Evolutionary conservation across 2,797 vertebrate species (phyloP).

Genomic region (Intellagama lesueurii): DNA sequence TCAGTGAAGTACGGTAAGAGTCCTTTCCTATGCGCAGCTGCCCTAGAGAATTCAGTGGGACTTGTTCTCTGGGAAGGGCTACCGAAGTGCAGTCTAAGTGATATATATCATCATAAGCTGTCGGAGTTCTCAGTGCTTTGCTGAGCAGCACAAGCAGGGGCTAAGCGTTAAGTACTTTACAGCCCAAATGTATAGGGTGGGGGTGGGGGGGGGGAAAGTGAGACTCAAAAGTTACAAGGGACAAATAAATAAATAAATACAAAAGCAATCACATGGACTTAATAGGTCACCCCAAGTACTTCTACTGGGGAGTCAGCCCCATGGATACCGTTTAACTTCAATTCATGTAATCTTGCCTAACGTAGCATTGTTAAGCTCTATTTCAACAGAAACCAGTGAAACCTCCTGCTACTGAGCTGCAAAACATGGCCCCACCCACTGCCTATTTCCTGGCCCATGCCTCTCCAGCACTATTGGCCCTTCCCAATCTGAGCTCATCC

Average conservation of each 20-base stretch:
- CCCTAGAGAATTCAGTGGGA: background rate
- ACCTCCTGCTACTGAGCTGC: background rate
- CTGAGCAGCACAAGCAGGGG: background rate
- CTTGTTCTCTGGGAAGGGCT: background rate
- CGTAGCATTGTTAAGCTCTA: background rate
- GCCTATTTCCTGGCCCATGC: too few species aligned
- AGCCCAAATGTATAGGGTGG: background rate
- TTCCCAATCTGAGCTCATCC: background rate
- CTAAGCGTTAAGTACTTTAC: background rate
- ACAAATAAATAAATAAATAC: too few species aligned
- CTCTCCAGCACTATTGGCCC: background rate
- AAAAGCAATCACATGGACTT: background rate
- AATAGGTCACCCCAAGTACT: too few species aligned
- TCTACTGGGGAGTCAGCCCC: too few species aligned
- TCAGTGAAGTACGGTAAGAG: background rate
- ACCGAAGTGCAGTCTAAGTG: background rate
- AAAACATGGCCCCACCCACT: background rate
- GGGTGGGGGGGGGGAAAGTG: too few species aligned
- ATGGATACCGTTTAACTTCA: too few species aligned
- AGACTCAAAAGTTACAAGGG: background rate
- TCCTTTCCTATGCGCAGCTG: background rate
- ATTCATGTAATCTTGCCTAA: too few species aligned
- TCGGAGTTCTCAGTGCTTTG: background rate
- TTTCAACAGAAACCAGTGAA: background rate
- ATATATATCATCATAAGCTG: background rate